Evolutionary conservation across 2,113 vertebrate genomes (phyloP), one percentile per base, ranked within the genome.

Genomic region (Lampris megalopsis): DNA sequence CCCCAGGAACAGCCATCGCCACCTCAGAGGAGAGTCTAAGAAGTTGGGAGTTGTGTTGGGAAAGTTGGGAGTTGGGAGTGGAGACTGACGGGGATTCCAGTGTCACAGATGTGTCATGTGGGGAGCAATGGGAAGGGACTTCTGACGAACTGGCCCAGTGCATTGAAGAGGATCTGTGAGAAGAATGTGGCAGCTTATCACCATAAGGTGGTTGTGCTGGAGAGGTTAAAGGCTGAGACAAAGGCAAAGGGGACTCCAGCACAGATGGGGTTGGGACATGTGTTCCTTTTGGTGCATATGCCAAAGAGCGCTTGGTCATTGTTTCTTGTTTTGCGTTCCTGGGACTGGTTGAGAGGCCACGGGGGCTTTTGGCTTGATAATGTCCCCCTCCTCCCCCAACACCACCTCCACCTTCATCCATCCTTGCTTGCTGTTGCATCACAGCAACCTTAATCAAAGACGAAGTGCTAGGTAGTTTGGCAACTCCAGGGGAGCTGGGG

Each of bases 401-500:
- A n/a, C 41, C 60, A 43, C 63, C 42, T 0, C 76, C 85, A 67
- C 84, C 81, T 63, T 96, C 96, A 6, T 97, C 96, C 10, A 88
- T 83, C 83, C 95, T 94, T 42, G 96, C 95, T 81, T 96, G 95
- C 81, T 97, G 97, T 89, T 97, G 97, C 84, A 97, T 94, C 80
- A 96, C 94, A 4, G 95, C 94, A 9, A 95, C 93, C 93, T 97
- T 98, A 53, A 96, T 87, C 90, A 97, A 92, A 0, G 95, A 94
- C 81, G 97, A 98, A 94, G 96, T 95, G 89, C 95, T 96, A 0
- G 96, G 95, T 58, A 94, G 91, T 90, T 96, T 97, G 89, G 95
- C 94, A 36, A 95, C 95, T 77, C 97, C 96, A 1, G 96, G 98
- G 67, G 96, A 97, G 93, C 96, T 98, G 81, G 98, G 97, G 79